These are phyloP conservation scores for Bergia sp. DNA, from an alignment of 92 coral and sea anemone species.

Conservation along the genomic window DNA sequence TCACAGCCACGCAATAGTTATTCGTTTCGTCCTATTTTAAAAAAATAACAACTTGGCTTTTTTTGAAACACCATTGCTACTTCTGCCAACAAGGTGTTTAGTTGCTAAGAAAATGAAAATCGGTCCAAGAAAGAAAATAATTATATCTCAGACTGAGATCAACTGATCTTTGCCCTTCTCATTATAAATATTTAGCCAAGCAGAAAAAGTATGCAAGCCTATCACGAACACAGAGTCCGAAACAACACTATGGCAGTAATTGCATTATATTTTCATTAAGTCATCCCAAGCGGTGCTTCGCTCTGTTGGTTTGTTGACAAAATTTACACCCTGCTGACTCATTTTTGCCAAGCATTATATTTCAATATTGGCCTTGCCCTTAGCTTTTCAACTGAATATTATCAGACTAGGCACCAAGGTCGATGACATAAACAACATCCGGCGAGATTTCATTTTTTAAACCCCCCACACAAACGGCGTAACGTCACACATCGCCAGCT, in stretches of 20 bases:
- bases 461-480: background rate
- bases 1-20: too few relatives aligned
- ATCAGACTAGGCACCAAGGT: background rate
- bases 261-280: background rate
- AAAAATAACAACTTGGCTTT: too few relatives aligned
- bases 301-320: background rate
- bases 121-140: too few relatives aligned
- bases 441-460: too few relatives aligned
- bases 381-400: background rate
- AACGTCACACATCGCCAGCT: background rate
- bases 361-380: background rate
- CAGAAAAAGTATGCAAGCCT: background rate
- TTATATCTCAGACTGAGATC: background rate
- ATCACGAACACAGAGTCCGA: background rate
- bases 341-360: background rate
- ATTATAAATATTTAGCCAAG: background rate
- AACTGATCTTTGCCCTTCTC: background rate
- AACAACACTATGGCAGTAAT: background rate
- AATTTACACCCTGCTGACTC: background rate
- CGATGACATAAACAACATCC: background rate
- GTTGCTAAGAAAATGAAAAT: too few relatives aligned
- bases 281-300: background rate
- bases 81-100: too few relatives aligned
- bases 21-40: too few relatives aligned
- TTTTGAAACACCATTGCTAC: too few relatives aligned